phyloP scores from a whole-genome alignment of 1,140 invertebrate species.

The Leptopilina clavipes region DNA sequence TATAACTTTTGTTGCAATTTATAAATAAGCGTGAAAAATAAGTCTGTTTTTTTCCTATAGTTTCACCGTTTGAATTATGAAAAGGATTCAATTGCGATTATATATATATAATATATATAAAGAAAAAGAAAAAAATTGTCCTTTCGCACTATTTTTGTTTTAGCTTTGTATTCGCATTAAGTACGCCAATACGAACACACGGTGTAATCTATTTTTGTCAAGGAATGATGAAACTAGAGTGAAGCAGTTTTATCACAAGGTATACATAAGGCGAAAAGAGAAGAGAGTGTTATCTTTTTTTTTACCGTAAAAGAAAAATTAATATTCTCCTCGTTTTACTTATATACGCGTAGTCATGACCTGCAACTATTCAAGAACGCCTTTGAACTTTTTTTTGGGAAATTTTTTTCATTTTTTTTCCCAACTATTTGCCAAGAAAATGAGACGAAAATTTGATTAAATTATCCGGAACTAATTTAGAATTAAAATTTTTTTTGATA shows the following conservation, averaged over 20 bases:
- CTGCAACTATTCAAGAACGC: neutral
- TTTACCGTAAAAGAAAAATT: neutral
- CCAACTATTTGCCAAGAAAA: too few species aligned
- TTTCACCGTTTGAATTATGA: too few species aligned
- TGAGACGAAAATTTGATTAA: too few species aligned
- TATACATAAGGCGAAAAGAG: neutral
- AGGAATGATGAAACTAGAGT: conserved; percentile 12
- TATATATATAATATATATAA: too few species aligned
- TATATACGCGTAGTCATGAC: neutral
- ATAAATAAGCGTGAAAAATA: neutral
- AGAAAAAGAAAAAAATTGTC: conserved; percentile 38
- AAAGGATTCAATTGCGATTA: too few species aligned
- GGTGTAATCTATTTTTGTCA: conserved; percentile 53
- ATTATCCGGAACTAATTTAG: too few species aligned
- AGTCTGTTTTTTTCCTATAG: neutral
- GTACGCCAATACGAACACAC: conserved; percentile 38
- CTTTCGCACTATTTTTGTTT: conserved; percentile 53
- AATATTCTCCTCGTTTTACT: conserved; percentile 3
- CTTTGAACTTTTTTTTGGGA: neutral
- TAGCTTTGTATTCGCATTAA: conserved; percentile 36
- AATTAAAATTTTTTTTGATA: too few species aligned
- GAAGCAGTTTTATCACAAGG: neutral
- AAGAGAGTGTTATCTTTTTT: neutral
- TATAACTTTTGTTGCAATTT: too few species aligned
- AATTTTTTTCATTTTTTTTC: neutral